A percentile compares a stretch with the other conserved stretches of the same genome.
Evolutionary conservation across 2,888 invertebrate genomes (phyloP).

Genomic region (Limnephilus rhombicus): DNA sequence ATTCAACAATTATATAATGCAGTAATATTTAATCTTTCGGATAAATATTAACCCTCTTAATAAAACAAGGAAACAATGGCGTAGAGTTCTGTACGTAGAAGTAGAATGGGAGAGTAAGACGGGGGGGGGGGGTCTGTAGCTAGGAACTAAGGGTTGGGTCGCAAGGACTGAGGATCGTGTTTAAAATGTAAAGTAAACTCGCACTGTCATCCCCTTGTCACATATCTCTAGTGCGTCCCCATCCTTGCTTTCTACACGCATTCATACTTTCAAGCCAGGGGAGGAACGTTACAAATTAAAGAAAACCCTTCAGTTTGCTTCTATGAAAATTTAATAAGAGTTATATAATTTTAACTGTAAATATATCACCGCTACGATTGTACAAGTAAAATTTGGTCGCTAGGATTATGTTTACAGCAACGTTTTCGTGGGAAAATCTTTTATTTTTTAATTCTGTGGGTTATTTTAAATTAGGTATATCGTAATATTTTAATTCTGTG

Average conservation of each 20-base stretch:
- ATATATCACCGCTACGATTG: too few species aligned
- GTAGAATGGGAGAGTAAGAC: background rate
- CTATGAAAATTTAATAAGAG: too few species aligned
- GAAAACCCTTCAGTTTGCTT: background rate
- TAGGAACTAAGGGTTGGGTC: background rate
- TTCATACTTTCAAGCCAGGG: slow-evolving; percentile 13
- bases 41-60: slow-evolving; percentile 18
- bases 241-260: slow-evolving; percentile 46
- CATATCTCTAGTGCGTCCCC: slow-evolving; percentile 60
- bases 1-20: too few species aligned
- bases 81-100: background rate
- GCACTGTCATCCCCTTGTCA: slow-evolving; percentile 67
- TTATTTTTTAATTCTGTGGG: too few species aligned
- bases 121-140: slow-evolving; percentile 10
- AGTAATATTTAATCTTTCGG: background rate
- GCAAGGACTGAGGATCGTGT: slow-evolving; percentile 61
- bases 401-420: too few species aligned
- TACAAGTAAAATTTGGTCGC: too few species aligned
- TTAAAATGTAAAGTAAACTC: slow-evolving; percentile 67
- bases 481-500: too few species aligned
- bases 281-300: background rate
- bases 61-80: slow-evolving; percentile 35
- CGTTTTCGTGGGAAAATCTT: too few species aligned
- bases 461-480: too few species aligned
- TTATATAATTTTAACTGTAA: too few species aligned